phyloP scores from a whole-genome alignment of 2,797 vertebrate species.

The Potorous gilbertii region DNA sequence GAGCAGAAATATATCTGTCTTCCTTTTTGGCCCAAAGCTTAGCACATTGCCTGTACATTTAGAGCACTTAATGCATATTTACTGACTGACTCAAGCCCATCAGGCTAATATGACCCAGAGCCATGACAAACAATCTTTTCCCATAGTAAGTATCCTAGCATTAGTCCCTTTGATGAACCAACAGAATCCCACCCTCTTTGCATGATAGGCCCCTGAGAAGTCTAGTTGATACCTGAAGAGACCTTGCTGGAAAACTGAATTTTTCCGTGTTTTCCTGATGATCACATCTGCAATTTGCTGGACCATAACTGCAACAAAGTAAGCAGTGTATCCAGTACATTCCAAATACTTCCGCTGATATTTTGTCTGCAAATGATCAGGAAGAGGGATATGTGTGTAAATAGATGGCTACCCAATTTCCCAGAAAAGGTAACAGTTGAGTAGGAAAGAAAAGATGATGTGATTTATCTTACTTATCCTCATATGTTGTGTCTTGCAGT shows the following conservation, averaged over 20 bases:
- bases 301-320: conserved; percentile 87
- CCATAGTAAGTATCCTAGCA: neutral
- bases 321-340: conserved; percentile 86
- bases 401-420: neutral
- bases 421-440: neutral
- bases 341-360: conserved; percentile 84
- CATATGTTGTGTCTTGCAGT: neutral
- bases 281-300: conserved; percentile 88
- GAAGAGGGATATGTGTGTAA: neutral
- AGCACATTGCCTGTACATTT: neutral
- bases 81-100: neutral
- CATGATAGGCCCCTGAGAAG: neutral
- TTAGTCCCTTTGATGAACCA: neutral
- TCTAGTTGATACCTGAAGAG: conserved; percentile 83
- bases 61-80: neutral
- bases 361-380: conserved; percentile 76
- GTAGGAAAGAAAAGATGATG: neutral
- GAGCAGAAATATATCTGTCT: neutral
- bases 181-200: neutral
- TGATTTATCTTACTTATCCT: neutral
- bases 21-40: neutral
- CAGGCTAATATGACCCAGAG: neutral
- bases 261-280: conserved; percentile 88
- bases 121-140: neutral
- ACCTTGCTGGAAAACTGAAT: conserved; percentile 88